Percentiles rank a stretch among this genome's conserved stretches.
Evolutionary conservation across 2,797 vertebrate genomes (phyloP).

Genomic region (Poecilia wingei): DNA sequence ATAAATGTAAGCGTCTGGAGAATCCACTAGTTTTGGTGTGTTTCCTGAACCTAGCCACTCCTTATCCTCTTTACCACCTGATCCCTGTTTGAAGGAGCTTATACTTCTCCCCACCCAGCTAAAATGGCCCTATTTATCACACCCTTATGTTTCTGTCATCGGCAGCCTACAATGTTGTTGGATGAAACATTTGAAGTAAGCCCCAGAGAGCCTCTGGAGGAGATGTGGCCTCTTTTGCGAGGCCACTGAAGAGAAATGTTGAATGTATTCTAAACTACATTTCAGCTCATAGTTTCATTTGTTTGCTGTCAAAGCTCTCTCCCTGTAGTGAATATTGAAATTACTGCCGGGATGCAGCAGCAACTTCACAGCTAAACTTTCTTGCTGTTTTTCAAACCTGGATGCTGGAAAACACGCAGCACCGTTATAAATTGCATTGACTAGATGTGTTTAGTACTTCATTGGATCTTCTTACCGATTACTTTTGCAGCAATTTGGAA

Average conservation of each 20-base stretch:
- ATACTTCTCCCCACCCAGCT: constrained; percentile 64
- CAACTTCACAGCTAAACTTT: background rate
- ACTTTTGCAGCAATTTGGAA: background rate
- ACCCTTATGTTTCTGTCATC: constrained; percentile 71
- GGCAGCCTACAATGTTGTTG: constrained; percentile 57
- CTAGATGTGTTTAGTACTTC: background rate
- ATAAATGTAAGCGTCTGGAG: constrained; percentile 67
- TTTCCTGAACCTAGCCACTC: constrained; percentile 65
- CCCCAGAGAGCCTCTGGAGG: constrained; percentile 46
- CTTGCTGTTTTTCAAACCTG: background rate
- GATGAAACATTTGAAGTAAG: constrained; percentile 61
- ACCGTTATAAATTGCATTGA: background rate
- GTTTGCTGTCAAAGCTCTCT: constrained; percentile 3
- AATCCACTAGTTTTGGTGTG: constrained; percentile 54
- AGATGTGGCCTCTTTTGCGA: constrained; percentile 47
- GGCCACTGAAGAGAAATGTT: constrained; percentile 36
- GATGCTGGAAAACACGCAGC: background rate
- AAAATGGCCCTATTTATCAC: constrained; percentile 74
- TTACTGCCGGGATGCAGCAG: background rate
- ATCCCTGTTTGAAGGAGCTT: constrained; percentile 73
- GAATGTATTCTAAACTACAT: constrained; percentile 20
- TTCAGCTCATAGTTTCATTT: constrained; percentile 30
- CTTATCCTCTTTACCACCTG: constrained; percentile 77
- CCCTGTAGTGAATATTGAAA: background rate
- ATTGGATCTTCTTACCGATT: background rate